Evolutionary conservation across 2,797 vertebrate species (phyloP), one percentile per base, ranked within the genome.

Genomic region (Triplophysa yarkandensis): DNA sequence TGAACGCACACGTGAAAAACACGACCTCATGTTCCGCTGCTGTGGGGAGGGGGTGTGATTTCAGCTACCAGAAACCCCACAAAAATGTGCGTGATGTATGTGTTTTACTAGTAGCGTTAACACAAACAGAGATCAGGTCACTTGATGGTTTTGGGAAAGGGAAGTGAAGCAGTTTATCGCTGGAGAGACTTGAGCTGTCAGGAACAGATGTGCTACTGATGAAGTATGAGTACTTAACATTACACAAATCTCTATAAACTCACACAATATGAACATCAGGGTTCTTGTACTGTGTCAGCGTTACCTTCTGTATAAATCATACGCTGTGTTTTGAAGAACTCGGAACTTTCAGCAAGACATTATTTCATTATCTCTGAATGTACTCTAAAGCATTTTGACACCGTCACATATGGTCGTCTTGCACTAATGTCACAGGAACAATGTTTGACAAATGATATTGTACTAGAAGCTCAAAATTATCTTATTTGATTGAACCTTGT

Each of bases 1-100:
- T 41, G 81, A 74, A 80, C 25, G 80, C 55, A 25, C 61, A 64
- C 64, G 62, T 79, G 65, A 39, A 72, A 67, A 80, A 74, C 16
- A 62, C 66, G 79, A 66, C 66, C 76, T 27, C 16, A 39, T 44
- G 77, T 67, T 34, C 36, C 44, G 71, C 39, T 48, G 32, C 71
- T 69, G 50, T 43, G 61, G 69, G 76, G 17, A 44, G 21, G 14
- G 36, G 52, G 66, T 48, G 11, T 17, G 3, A 0, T 43, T 34
- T 32, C 34, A 68, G 23, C 21, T 32, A 46, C 19, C 25, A n/a
- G 17, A 69, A 13, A 70, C n/a, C 23, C 13, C 10, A 1, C 50
- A 27, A 14, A 54, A 54, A 54, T 44, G 6, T 3, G 4, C 1
- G 4, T 25, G 23, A 54, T 44, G 6, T 3, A 9, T 4, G 4